phyloP scores from a whole-genome alignment of 2,888 invertebrate genomes.

The Tupiocoris notatus region DNA sequence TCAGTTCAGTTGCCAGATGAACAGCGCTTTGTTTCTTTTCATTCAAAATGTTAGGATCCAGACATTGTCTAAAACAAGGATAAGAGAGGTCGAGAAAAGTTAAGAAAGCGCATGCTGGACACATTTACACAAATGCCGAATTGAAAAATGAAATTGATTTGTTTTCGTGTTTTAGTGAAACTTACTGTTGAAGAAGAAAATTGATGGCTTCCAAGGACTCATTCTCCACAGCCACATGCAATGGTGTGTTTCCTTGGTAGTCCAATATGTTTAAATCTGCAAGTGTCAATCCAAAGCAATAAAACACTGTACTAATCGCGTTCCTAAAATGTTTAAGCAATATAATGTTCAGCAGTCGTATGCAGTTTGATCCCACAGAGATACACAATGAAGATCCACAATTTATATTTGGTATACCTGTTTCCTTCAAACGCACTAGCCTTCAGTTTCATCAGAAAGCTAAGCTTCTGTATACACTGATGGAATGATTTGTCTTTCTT shows the following conservation, averaged over 20 bases:
- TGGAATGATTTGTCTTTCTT: too few species aligned
- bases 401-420: too few species aligned
- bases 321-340: too few species aligned
- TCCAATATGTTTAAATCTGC: slow-evolving; percentile 71
- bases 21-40: slow-evolving; percentile 75
- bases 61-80: slow-evolving; percentile 59
- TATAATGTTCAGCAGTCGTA: too few species aligned
- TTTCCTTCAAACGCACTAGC: too few species aligned
- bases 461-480: too few species aligned
- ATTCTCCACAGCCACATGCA: slow-evolving; percentile 76
- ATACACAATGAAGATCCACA: too few species aligned
- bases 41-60: slow-evolving; percentile 68
- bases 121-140: neutral
- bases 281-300: slow-evolving; percentile 50
- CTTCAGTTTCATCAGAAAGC: too few species aligned
- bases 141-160: neutral
- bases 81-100: neutral
- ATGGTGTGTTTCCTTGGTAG: slow-evolving; percentile 73
- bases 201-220: slow-evolving; percentile 70
- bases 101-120: neutral
- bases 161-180: slow-evolving; percentile 44
- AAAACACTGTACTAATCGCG: too few species aligned
- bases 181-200: slow-evolving; percentile 72
- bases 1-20: slow-evolving; percentile 75
- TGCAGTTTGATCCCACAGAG: too few species aligned